Conservation (phyloP, 2,888 invertebrate species). For the Meteorus colon region DNA sequence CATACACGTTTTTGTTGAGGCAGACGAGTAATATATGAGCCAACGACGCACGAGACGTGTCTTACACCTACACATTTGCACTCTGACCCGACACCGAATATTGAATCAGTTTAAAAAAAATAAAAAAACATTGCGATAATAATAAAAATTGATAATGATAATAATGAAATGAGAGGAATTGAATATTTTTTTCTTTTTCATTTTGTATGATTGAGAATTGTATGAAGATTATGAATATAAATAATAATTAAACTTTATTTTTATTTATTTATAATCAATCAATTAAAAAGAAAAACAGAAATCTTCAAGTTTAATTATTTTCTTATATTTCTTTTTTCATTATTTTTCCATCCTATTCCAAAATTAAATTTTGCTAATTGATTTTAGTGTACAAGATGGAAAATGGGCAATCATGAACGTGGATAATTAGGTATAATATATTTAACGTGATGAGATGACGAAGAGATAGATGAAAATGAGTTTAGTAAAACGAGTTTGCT, state of each 20-base stretch:
- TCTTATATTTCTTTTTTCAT: too few relatives aligned
- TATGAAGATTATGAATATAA: too few relatives aligned
- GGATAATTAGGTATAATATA: not conserved
- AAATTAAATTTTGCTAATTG: not conserved
- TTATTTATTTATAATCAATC: too few relatives aligned
- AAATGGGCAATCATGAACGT: not conserved
- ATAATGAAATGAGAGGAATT: too few relatives aligned
- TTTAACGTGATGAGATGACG: slow-evolving; percentile 2
- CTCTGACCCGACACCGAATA: slow-evolving; percentile 61
- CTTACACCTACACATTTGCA: slow-evolving; percentile 62
- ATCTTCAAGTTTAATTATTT: too few relatives aligned
- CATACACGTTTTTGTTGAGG: slow-evolving; percentile 56
- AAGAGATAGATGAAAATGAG: not conserved
- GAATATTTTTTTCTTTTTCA: too few relatives aligned
- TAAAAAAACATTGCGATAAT: not conserved
- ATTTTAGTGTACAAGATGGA: slow-evolving; percentile 4
- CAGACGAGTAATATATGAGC: slow-evolving; percentile 60
- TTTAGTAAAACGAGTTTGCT: not conserved
- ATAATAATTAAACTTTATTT: too few relatives aligned
- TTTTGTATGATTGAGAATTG: too few relatives aligned
- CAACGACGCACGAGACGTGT: slow-evolving; percentile 54
- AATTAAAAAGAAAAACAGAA: too few relatives aligned
- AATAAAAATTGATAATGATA: too few relatives aligned
- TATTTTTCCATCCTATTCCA: too few relatives aligned
- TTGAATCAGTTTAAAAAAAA: slow-evolving; percentile 61